Percentiles rank a stretch among this genome's conserved stretches.
Conservation (phyloP, 2,888 invertebrate species). For the Andrena haemorrhoa region DNA sequence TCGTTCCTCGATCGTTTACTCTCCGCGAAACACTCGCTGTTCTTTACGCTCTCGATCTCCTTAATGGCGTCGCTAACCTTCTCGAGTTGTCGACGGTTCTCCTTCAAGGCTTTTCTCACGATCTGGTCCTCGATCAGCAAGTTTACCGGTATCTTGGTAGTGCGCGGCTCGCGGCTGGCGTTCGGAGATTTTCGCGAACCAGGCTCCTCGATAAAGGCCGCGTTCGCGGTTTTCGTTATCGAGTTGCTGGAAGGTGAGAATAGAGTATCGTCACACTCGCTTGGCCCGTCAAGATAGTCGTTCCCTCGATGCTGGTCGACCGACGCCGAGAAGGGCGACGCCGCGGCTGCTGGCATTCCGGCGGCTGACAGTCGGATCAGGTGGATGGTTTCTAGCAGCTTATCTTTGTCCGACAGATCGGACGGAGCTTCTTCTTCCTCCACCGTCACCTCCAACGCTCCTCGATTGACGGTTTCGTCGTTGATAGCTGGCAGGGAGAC, state of each 20-base stretch:
- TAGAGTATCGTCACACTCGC: constrained; percentile 76
- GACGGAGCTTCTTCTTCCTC: constrained; percentile 77
- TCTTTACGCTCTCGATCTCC: constrained; percentile 82
- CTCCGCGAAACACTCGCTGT: constrained; percentile 77
- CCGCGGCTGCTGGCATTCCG: neutral
- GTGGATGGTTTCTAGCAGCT: constrained; percentile 27
- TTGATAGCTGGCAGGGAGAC: constrained; percentile 89
- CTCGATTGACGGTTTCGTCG: constrained; percentile 86
- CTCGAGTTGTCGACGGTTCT: constrained; percentile 82
- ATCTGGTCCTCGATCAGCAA: constrained; percentile 83
- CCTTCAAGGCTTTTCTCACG: constrained; percentile 83
- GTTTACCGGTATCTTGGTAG: constrained; percentile 81
- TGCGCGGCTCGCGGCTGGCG: constrained; percentile 31
- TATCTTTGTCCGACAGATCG: constrained; percentile 73
- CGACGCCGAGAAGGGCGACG: neutral
- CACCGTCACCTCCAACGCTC: constrained; percentile 83
- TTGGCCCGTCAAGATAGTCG: constrained; percentile 54
- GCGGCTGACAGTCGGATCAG: neutral
- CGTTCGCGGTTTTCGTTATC: constrained; percentile 65
- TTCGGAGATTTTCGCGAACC: constrained; percentile 28
- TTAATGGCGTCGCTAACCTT: constrained; percentile 83
- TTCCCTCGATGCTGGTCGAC: constrained; percentile 33
- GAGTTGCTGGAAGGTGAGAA: constrained; percentile 26
- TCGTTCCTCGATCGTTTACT: constrained; percentile 75
- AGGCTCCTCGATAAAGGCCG: constrained; percentile 8